Evolutionary conservation across 2,888 invertebrate genomes (phyloP).

Genomic region (Torymus auratus): DNA sequence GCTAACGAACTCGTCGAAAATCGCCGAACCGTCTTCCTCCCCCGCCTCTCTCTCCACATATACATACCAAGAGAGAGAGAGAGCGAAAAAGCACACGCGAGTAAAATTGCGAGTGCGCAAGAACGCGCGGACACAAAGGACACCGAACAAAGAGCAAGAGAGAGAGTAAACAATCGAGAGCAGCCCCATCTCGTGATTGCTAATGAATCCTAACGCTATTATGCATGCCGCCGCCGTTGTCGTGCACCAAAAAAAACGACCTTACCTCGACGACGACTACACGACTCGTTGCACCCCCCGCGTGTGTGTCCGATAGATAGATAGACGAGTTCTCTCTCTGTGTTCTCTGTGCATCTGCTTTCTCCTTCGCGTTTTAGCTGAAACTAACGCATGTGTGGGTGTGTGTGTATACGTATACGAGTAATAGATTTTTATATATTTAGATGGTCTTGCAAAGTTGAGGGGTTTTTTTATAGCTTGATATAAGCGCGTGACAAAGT

Average conservation of each 20-base stretch:
- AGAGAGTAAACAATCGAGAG: slow-evolving; percentile 72
- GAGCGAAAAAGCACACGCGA: slow-evolving; percentile 4
- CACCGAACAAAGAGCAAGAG: slow-evolving; percentile 58
- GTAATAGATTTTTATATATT: too few relatives aligned
- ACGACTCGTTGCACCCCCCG: too few relatives aligned
- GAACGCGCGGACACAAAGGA: slow-evolving; percentile 44
- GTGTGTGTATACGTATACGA: too few relatives aligned
- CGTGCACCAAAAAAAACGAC: slow-evolving; percentile 65
- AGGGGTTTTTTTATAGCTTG: too few relatives aligned
- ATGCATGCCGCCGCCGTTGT: slow-evolving; percentile 71
- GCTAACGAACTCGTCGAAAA: slow-evolving; percentile 56
- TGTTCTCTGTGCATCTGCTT: too few relatives aligned
- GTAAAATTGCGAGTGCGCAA: slow-evolving; percentile 47
- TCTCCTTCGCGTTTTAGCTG: too few relatives aligned
- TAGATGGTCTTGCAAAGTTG: too few relatives aligned
- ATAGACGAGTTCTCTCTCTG: too few relatives aligned
- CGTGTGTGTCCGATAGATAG: too few relatives aligned
- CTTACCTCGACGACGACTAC: slow-evolving; percentile 61
- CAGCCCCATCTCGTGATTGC: slow-evolving; percentile 74
- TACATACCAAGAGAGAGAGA: neutral
- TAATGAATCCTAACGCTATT: slow-evolving; percentile 77
- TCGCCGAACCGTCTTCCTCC: slow-evolving; percentile 24
- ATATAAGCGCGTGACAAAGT: too few relatives aligned
- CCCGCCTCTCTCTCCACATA: slow-evolving; percentile 9
- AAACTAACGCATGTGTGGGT: too few relatives aligned